Evolutionary conservation across 2,113 vertebrate genomes (phyloP), one percentile per base, ranked within the genome.

Genomic region (Atherinomorus stipes): DNA sequence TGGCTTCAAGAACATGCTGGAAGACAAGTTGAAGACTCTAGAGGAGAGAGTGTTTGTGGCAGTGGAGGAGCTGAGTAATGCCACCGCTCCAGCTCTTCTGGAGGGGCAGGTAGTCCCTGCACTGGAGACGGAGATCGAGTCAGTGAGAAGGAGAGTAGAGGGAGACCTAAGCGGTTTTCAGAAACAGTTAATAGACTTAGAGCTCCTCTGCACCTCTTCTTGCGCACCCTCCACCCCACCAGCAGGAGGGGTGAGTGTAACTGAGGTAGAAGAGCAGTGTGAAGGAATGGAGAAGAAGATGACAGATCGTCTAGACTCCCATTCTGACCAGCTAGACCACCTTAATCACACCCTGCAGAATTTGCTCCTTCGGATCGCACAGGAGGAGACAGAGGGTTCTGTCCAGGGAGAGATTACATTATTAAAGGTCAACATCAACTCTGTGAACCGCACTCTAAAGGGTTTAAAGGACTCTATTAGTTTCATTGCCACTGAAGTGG

Each of bases 341-440:
- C 92, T 99, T 50, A 99, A 99, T 0, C 88, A 90, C 80, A 97
- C 97, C 3, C 79, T 99, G 77, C 92, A 95, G 44, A 94, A 93
- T 78, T 92, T 99, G 71, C 92, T 96, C 81, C 84, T 92, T 54
- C 94, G 93, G 50, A 92, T 97, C 0, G 93, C 95, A 62, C 93
- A 94, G 68, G 95, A 95, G 67, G 93, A 92, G 0, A 74, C 85
- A 0, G 87, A 95, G 0, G 95, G 93, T 16, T 81, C 91, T 0
- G 88, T 99, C 54, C 96, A 96, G 62, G 97, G 98, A 0, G 98
- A 99, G 90, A 98, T 99, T 85, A 99, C 97, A 1, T 91, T 99
- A 67, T 93, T 99, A 2, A 98, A 99, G 91, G 95, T 99, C 87
- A 99, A 98, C 76, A 92, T 99, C 67, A 97, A 97, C 90, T 96